Conservation (phyloP, 2,113 vertebrate genomes). For the Azemiops feae region DNA sequence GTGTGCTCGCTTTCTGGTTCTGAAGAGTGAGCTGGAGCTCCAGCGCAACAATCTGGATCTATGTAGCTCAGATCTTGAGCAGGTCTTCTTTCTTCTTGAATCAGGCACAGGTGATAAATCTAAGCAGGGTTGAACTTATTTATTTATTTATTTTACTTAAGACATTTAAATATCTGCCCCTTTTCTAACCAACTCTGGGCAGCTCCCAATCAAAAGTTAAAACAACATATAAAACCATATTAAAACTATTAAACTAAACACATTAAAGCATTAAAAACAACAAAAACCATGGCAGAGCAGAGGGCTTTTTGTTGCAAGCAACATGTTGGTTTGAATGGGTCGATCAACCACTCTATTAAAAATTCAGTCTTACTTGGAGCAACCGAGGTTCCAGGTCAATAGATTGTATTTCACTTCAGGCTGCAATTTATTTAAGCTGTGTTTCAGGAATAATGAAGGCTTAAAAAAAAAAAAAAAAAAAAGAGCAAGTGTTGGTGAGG, state of each 20-base stretch:
- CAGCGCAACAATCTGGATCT: slow-evolving; percentile 75
- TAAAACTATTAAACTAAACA: neutral
- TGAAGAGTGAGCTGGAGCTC: slow-evolving; percentile 86
- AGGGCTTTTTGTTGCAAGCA: neutral
- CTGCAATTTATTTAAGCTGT: neutral
- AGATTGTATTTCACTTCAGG: neutral
- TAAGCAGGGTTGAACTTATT: neutral
- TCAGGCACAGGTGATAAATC: slow-evolving; percentile 74
- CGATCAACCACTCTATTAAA: neutral
- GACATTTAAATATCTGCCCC: neutral
- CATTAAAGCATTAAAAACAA: neutral
- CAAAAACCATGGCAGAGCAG: neutral
- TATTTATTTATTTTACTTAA: neutral
- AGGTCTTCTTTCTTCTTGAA: slow-evolving; percentile 82
- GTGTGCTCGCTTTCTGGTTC: slow-evolving; percentile 82
- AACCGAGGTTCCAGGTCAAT: neutral
- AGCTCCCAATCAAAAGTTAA: neutral
- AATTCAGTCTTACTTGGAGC: neutral
- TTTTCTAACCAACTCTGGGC: neutral
- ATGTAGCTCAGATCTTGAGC: slow-evolving; percentile 77
- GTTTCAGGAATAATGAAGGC: neutral
- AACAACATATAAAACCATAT: neutral
- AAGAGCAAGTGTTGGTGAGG: neutral
- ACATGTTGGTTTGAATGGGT: too few relatives aligned
- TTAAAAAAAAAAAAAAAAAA: neutral